Base-by-base conservation (phyloP, 23 tunicate genomes). In the Trididemnum nubilum region DNA sequence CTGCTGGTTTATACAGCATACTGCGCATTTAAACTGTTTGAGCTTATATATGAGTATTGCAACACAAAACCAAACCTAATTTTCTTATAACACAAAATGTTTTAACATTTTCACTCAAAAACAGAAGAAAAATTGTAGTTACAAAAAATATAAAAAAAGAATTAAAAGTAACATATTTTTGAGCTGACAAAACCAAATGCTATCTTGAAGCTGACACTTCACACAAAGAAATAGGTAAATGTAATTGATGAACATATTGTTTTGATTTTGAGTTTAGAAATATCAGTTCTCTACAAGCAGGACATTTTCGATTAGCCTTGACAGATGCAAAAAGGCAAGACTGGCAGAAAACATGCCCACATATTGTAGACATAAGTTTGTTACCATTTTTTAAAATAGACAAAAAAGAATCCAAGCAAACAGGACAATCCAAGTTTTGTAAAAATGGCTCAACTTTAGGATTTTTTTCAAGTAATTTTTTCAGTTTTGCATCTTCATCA, bases 271-370 rank as follows among this genome's bases (percentile, higher is more conserved):
- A 61, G 67, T 61, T 61, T n/a, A 61, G n/a, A 61, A 12, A 4
- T 24, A 75, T 18, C 33, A 49, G 2, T 36, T 52, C 31, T 49
- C 80, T 49, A 28, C 80, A 75, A 28, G 80, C 27, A 19, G 80
- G 80, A 25, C 80, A 75, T 25, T 52, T 27, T 23, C 57, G 54
- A 25, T 24, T 40, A 1, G 57, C 34, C 30, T 50, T 75, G 28
- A 75, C 34, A 23, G 80, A 34, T 1, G 63, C 50, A 38, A 23
- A 1, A 24, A 75, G 27, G n/a, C 80, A 75, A 9, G 33, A 21
- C 28, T 75, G 61, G 50, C 80, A 75, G 50, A 75, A 75, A 75
- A 75, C 57, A 29, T 75, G 80, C 19, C 80, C 80, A 50, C 80
- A 75, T 21, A 75, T 49, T 24, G 80, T 75, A 5, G 80, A 44